These are phyloP conservation scores for Cyanistes caeruleus DNA, from an alignment of 2,113 vertebrate species.

Conservation along the genomic window DNA sequence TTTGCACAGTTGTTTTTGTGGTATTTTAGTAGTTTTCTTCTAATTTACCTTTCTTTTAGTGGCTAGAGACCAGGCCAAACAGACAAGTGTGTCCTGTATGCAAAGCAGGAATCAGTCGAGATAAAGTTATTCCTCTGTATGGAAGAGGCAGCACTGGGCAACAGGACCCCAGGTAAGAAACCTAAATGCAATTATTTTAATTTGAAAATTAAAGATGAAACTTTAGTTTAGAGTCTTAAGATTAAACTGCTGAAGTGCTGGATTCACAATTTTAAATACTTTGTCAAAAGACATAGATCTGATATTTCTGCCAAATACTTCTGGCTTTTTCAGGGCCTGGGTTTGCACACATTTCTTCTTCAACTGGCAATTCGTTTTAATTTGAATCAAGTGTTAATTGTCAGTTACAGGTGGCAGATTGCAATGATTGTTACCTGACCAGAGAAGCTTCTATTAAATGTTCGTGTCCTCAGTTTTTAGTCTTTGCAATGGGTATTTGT, in stretches of 20 bases:
- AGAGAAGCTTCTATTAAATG: neutral
- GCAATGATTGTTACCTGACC: neutral
- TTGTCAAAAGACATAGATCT: neutral
- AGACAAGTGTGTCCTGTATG: conserved; percentile 98
- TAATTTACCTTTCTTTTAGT: conserved; percentile 75
- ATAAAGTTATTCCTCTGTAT: conserved; percentile 97
- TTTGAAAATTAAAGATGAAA: neutral
- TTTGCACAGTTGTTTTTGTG: neutral
- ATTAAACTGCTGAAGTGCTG: neutral
- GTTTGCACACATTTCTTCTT: neutral
- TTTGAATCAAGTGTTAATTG: neutral
- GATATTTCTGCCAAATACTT: neutral
- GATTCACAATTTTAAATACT: neutral
- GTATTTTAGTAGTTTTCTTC: neutral
- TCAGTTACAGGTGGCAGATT: neutral
- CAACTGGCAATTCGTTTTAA: neutral
- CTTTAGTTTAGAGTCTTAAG: neutral
- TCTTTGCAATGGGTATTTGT: neutral
- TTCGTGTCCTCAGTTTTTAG: neutral
- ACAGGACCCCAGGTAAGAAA: conserved; percentile 92
- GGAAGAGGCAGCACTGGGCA: conserved; percentile 95
- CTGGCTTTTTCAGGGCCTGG: neutral
- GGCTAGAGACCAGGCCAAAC: conserved; percentile 96
- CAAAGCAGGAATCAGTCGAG: conserved; percentile 96
- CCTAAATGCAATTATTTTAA: neutral